Conservation (phyloP, 2,113 vertebrate genomes). For the Chloropsis hardwickii region DNA sequence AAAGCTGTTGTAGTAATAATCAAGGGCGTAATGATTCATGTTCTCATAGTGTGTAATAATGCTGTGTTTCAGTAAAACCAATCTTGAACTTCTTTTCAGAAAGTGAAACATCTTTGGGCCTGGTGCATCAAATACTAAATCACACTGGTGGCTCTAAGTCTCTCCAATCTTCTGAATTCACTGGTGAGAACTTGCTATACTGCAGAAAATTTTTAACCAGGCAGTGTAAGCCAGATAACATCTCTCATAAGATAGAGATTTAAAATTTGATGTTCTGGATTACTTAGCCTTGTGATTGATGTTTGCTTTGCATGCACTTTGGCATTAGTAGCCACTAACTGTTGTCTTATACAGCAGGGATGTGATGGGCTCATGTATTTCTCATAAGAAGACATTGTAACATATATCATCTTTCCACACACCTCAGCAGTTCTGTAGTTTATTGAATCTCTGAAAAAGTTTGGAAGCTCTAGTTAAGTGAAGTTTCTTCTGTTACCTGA, state of each 20-base stretch:
- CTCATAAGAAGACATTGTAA: neutral
- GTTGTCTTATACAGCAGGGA: neutral
- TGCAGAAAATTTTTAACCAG: slow-evolving; percentile 25
- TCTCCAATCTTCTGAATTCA: slow-evolving; percentile 46
- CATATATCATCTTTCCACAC: accelerated
- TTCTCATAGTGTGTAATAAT: neutral
- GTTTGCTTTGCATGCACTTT: slow-evolving; percentile 33
- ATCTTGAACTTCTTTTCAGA: slow-evolving; percentile 57
- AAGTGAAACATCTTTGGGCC: slow-evolving; percentile 49
- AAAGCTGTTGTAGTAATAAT: neutral
- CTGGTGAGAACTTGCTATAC: slow-evolving; percentile 56
- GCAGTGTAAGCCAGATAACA: neutral
- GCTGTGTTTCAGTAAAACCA: slow-evolving; percentile 22
- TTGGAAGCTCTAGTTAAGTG: neutral
- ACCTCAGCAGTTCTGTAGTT: neutral
- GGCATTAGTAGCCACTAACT: neutral
- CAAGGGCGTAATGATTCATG: neutral
- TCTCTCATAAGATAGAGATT: neutral
- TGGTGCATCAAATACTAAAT: slow-evolving; percentile 51
- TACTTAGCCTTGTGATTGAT: neutral
- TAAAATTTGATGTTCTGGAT: neutral
- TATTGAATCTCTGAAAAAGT: neutral
- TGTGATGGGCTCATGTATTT: neutral
- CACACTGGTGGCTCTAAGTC: slow-evolving; percentile 50
- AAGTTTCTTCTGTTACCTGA: neutral